These are phyloP conservation scores for Pseudorhombus dupliciocellatus DNA, from an alignment of 2,113 vertebrate genomes.

Conservation along the genomic window DNA sequence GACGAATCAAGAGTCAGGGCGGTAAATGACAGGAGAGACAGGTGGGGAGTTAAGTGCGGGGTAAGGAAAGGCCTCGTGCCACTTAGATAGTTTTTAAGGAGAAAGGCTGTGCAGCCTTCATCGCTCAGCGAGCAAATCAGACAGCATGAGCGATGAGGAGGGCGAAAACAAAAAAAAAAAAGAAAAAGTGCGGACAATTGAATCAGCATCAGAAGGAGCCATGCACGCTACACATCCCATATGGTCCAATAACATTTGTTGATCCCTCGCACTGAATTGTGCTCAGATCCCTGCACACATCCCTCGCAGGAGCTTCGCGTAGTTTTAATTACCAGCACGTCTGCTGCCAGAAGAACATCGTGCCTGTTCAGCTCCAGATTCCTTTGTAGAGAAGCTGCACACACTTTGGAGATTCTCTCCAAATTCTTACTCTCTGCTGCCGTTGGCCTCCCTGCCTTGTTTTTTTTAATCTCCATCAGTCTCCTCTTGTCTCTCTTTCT, in stretches of 20 bases:
- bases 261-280: conserved; percentile 22
- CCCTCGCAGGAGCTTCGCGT: conserved; percentile 47
- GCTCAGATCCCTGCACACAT: conserved; percentile 26
- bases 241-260: conserved; percentile 38
- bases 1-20: conserved; percentile 30
- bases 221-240: conserved; percentile 26
- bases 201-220: conserved; percentile 32
- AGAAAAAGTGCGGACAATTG: conserved; percentile 2
- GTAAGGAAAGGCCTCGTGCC: background rate
- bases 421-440: conserved; percentile 12
- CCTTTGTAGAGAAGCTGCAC: conserved; percentile 29
- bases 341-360: conserved; percentile 39
- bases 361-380: conserved; percentile 27
- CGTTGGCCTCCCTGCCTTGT: conserved; percentile 20
- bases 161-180: conserved; percentile 11
- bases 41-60: conserved; percentile 20
- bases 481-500: conserved; percentile 49
- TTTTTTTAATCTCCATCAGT: conserved; percentile 38
- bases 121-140: conserved; percentile 19
- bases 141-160: conserved; percentile 27
- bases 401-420: conserved; percentile 31
- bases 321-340: conserved; percentile 65
- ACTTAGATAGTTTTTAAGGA: background rate
- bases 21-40: conserved; percentile 16
- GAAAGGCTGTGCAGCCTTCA: background rate